A percentile compares a stretch with the other conserved stretches of the same genome.
These are phyloP conservation scores for Phylloscopus trochilus DNA, from an alignment of 2,113 vertebrate species.

Conservation along the genomic window DNA sequence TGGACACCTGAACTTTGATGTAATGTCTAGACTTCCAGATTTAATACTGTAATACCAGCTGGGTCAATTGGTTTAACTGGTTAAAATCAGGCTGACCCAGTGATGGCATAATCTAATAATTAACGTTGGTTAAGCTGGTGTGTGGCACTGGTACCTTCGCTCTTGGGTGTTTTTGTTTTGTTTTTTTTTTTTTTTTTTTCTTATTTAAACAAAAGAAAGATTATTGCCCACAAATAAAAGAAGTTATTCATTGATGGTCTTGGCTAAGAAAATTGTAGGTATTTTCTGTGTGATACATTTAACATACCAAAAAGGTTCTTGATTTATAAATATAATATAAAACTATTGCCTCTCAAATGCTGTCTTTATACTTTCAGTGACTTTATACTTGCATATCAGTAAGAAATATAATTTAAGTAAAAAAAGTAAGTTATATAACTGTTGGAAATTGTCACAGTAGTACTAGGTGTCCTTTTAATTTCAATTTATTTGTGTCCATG, in stretches of 20 bases:
- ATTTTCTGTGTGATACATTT: background rate
- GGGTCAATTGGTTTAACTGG: conserved; percentile 71
- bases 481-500: background rate
- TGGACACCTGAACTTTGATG: conserved; percentile 78
- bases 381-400: background rate
- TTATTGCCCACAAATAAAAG: rapidly evolving
- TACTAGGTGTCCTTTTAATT: background rate
- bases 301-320: background rate
- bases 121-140: conserved; percentile 27
- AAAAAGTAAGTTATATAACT: background rate
- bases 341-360: background rate
- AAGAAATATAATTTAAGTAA: background rate
- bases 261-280: background rate
- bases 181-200: no score
- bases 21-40: conserved; percentile 74
- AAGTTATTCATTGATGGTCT: background rate
- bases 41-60: conserved; percentile 66
- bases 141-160: background rate
- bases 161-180: no score
- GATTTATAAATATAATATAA: background rate
- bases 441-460: background rate
- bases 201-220: background rate
- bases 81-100: conserved; percentile 57
- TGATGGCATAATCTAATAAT: conserved; percentile 47
- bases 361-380: background rate